phyloP scores from a whole-genome alignment of 2,888 invertebrate genomes.

The Sarcophaga subvicina region DNA sequence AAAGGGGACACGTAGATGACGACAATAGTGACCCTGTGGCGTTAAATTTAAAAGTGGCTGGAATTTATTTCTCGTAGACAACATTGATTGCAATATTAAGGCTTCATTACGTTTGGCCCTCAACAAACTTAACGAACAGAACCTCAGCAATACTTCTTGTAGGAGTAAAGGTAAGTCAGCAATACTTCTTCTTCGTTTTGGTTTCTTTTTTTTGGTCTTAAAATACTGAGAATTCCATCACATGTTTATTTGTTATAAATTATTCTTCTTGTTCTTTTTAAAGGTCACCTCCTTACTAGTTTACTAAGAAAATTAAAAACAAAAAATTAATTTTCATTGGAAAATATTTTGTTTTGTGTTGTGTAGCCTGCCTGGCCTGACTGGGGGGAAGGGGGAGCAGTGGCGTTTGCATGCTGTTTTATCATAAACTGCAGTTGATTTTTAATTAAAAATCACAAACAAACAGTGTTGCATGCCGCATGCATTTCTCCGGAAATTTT shows the following conservation, averaged over 20 bases:
- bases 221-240: slow-evolving; percentile 54
- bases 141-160: too few species aligned
- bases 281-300: slow-evolving; percentile 42
- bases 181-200: not conserved
- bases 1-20: not conserved
- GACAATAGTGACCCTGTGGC: not conserved
- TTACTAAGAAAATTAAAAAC: not conserved
- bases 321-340: slow-evolving; percentile 7
- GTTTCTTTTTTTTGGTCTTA: not conserved
- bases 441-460: slow-evolving; percentile 42
- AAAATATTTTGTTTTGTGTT: not conserved
- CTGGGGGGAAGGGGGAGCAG: too few species aligned
- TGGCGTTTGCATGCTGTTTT: slow-evolving; percentile 12
- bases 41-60: too few species aligned
- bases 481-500: slow-evolving; percentile 62
- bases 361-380: not conserved
- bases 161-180: too few species aligned
- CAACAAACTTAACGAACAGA: too few species aligned
- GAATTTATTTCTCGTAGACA: too few species aligned
- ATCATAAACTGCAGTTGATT: slow-evolving; percentile 40
- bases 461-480: slow-evolving; percentile 62
- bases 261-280: not conserved
- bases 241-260: slow-evolving; percentile 54
- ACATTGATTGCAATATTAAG: too few species aligned
- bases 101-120: too few species aligned